These are phyloP conservation scores for Crotalus viridis DNA, from an alignment of 2,113 vertebrate species.

Conservation along the genomic window DNA sequence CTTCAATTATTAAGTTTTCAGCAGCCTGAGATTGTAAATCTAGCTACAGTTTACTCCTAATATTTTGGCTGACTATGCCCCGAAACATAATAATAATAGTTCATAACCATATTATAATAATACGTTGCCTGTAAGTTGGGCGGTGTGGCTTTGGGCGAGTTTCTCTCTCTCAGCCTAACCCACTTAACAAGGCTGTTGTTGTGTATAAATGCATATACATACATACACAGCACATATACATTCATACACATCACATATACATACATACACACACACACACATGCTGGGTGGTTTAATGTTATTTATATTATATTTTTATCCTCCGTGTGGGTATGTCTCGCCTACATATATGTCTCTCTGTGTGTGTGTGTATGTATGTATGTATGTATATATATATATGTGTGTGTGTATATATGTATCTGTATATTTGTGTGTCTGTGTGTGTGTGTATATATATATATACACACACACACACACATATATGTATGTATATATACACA, in stretches of 20 bases:
- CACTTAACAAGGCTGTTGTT: background rate
- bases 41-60: background rate
- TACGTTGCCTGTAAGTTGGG: background rate
- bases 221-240: too few species aligned
- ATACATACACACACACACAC: too few species aligned
- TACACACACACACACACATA: too few species aligned
- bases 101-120: background rate
- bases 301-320: too few species aligned
- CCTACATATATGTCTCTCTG: accelerated
- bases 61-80: background rate
- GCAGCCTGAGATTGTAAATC: background rate
- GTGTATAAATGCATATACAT: background rate
- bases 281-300: too few species aligned
- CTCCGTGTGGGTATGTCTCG: too few species aligned
- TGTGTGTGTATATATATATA: too few species aligned
- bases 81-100: background rate
- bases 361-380: too few species aligned
- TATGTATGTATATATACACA: accelerated
- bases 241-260: too few species aligned
- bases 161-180: background rate
- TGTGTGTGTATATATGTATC: too few species aligned
- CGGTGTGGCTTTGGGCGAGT: background rate
- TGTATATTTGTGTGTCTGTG: too few species aligned
- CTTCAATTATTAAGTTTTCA: background rate
- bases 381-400: accelerated